These are phyloP conservation scores for Monochamus saltuarius DNA, from an alignment of 1,140 invertebrate species.

Conservation along the genomic window DNA sequence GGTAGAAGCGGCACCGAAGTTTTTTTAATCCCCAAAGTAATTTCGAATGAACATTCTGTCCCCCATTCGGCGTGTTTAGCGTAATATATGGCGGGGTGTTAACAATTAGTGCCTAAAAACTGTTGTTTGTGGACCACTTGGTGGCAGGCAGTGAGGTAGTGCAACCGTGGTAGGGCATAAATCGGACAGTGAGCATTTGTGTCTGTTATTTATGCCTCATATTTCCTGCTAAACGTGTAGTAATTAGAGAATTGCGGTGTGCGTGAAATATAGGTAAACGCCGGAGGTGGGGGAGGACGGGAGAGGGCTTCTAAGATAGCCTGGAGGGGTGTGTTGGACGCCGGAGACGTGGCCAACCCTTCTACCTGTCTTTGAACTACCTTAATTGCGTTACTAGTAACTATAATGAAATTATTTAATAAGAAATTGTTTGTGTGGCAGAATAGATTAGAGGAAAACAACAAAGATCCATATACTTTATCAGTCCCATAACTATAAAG, in stretches of 20 bases:
- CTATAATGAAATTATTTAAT: no score
- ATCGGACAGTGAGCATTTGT: constrained; percentile 50
- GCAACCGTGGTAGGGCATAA: constrained; percentile 42
- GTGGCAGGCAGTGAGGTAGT: constrained; percentile 33
- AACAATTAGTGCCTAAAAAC: constrained; percentile 42
- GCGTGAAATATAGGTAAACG: constrained; percentile 51
- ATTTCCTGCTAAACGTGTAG: constrained; percentile 51
- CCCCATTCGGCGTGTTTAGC: not conserved
- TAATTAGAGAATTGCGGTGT: constrained; percentile 53
- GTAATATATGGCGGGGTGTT: constrained; percentile 37
- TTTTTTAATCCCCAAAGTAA: no score
- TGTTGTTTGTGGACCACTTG: constrained; percentile 35
- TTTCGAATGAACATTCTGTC: not conserved
- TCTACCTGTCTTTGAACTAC: not conserved
- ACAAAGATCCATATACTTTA: no score
- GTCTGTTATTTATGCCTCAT: constrained; percentile 51
- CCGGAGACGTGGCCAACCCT: not conserved
- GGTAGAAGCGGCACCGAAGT: not conserved
- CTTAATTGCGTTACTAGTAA: no score
- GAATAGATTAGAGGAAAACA: no score
- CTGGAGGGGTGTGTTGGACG: constrained; percentile 5
- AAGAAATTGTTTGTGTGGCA: no score
- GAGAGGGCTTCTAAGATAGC: constrained; percentile 3
- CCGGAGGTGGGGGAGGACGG: constrained; percentile 38
- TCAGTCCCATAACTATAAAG: no score